Evolutionary conservation across 2,888 invertebrate genomes (phyloP).

Genomic region (Lasioglossum oenotherae): DNA sequence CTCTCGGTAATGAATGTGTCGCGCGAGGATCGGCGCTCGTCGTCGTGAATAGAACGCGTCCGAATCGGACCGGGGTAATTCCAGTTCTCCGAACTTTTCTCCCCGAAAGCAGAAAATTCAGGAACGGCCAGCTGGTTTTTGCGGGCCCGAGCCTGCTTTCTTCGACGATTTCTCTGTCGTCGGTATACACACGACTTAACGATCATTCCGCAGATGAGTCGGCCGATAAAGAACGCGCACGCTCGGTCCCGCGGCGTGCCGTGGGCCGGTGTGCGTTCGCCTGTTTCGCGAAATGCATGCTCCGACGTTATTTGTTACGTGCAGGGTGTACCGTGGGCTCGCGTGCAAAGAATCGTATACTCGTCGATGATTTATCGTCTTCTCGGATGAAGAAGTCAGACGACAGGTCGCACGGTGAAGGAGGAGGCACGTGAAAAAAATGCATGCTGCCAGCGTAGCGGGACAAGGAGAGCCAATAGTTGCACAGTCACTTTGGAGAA

Average conservation of each 20-base stretch:
- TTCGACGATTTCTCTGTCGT: conserved; percentile 36
- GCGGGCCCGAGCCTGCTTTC: conserved; percentile 18
- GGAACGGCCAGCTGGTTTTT: conserved; percentile 22
- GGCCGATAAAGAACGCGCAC: conserved; percentile 50
- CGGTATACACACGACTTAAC: conserved; percentile 49
- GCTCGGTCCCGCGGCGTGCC: neutral
- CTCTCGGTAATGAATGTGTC: conserved; percentile 74
- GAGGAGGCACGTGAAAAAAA: conserved; percentile 27
- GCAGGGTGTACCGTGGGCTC: conserved; percentile 18
- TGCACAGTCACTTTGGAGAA: conserved; percentile 51
- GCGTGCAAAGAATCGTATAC: conserved; percentile 58
- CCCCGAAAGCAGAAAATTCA: neutral
- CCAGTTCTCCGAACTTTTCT: neutral
- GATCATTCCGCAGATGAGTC: conserved; percentile 56
- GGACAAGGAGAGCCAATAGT: conserved; percentile 35
- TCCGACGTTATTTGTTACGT: conserved; percentile 63
- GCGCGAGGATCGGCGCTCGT: conserved; percentile 52
- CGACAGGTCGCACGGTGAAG: conserved; percentile 40
- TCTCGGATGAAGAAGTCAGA: conserved; percentile 64
- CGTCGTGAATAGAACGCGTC: conserved; percentile 21
- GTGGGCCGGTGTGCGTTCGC: conserved; percentile 15
- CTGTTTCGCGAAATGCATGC: conserved; percentile 57
- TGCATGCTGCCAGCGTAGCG: conserved; percentile 15
- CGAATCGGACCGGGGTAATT: neutral
- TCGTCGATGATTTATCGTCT: conserved; percentile 66